Evolutionary conservation across 2,888 invertebrate genomes (phyloP), one percentile per base, ranked within the genome.

Genomic region (Nycteola revayana): DNA sequence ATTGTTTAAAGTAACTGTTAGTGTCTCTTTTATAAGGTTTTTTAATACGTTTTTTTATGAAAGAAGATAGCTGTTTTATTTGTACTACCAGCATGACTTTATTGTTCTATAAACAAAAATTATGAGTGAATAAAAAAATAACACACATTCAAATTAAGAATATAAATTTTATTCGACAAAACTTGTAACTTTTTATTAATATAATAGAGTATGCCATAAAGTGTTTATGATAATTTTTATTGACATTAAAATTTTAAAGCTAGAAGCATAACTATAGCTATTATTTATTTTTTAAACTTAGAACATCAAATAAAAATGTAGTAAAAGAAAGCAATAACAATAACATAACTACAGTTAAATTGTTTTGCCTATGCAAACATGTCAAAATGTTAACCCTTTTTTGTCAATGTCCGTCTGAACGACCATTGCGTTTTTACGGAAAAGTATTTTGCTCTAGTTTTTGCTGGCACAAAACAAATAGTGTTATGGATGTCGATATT

Each of bases 401-500:
- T 69, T 63, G 55, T 57, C 32, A 32, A 44, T 34, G 43, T 32
- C 37, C 47, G 35, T 43, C 42, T 22, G 42, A 51, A 48, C 35
- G 41, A 51, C 40, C 46, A 42, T 39, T 58, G 47, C 56, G 23
- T 30, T 60, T 66, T 66, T 64, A 54, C 39, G 28, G 35, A 35
- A 60, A 57, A 55, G 40, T 39, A 49, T 54, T 66, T 66, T 75
- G 78, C 78, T 76, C 80, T 46, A 75, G 70, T 81, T 80, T 79
- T 80, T 80, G 45, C 49, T 51, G 41, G 50, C 45, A 45, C 66
- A 66, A 69, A 74, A 72, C 67, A 78, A 78, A 78, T 58, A 74
- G 50, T 60, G 52, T 49, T 49, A 52, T 60, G 48, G 54, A 55
- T 50, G 50, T 49, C 49, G 43, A 49, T 49, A 48, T 52, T 14